Evolutionary conservation across 2,113 vertebrate genomes (phyloP).

Genomic region (Indri indri): DNA sequence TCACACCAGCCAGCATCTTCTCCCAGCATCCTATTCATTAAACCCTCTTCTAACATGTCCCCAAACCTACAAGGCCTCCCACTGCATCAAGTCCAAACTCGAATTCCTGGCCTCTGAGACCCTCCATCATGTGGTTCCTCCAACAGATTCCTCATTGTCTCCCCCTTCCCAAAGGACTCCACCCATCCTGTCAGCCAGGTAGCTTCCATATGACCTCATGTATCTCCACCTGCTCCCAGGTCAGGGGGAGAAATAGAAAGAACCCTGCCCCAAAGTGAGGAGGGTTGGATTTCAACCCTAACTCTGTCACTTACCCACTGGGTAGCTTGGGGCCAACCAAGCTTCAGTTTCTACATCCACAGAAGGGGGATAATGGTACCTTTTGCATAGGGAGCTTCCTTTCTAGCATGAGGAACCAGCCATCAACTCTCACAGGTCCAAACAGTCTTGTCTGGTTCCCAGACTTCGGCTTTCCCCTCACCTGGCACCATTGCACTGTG

Average conservation of each 20-base stretch:
- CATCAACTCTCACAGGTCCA: not conserved
- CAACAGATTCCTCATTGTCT: not conserved
- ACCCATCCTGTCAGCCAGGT: rapidly evolving
- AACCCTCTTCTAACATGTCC: not conserved
- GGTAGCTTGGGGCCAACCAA: not conserved
- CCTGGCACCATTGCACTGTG: rapidly evolving
- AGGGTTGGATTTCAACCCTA: not conserved
- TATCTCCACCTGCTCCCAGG: too few relatives aligned
- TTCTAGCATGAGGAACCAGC: not conserved
- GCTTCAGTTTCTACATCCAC: not conserved
- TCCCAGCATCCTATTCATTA: not conserved
- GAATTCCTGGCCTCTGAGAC: not conserved
- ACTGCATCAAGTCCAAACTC: not conserved
- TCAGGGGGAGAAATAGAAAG: not conserved
- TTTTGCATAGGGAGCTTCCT: not conserved
- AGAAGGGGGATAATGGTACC: not conserved
- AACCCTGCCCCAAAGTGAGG: not conserved
- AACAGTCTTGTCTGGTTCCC: not conserved
- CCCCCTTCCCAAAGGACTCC: too few relatives aligned
- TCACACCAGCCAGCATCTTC: not conserved
- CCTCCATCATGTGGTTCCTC: not conserved
- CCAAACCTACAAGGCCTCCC: not conserved
- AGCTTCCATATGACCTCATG: not conserved
- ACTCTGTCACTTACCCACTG: not conserved
- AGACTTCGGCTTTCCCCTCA: not conserved